These are phyloP conservation scores for Mimachlamys varia DNA, from an alignment of 2,888 invertebrate genomes.

Conservation along the genomic window DNA sequence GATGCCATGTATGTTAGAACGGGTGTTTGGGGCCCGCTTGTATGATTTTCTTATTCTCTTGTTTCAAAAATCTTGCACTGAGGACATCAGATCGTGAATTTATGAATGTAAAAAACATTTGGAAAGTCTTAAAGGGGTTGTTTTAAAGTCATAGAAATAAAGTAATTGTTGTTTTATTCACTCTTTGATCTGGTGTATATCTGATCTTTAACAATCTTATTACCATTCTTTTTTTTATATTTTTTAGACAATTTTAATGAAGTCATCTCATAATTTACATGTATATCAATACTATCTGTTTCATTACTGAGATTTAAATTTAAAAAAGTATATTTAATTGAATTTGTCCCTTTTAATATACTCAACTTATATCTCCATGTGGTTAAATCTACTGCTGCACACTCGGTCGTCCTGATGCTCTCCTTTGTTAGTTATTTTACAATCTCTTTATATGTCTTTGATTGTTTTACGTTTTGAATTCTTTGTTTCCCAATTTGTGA, in stretches of 20 bases:
- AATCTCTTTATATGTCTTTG: neutral
- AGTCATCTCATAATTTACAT: neutral
- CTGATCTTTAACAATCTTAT: neutral
- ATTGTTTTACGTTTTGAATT: neutral
- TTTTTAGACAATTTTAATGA: neutral
- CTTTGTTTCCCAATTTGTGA: slow-evolving; percentile 2
- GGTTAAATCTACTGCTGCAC: neutral
- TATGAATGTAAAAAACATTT: no score
- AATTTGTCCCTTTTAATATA: neutral
- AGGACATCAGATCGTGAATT: no score
- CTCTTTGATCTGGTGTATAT: neutral
- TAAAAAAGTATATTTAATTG: neutral
- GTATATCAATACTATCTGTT: neutral
- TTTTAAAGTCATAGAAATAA: no score
- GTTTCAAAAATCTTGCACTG: no score
- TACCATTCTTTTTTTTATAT: neutral
- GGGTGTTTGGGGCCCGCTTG: no score
- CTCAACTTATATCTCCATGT: neutral
- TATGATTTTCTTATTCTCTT: no score
- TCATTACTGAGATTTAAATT: neutral
- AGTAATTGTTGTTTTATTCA: no score
- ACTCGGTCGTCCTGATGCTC: neutral
- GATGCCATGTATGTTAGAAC: no score
- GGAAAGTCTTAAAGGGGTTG: no score
- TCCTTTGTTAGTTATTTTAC: neutral